These are phyloP conservation scores for Stichodactyla helianthus DNA, from an alignment of 64 coral and sea anemone genomes.

Conservation along the genomic window DNA sequence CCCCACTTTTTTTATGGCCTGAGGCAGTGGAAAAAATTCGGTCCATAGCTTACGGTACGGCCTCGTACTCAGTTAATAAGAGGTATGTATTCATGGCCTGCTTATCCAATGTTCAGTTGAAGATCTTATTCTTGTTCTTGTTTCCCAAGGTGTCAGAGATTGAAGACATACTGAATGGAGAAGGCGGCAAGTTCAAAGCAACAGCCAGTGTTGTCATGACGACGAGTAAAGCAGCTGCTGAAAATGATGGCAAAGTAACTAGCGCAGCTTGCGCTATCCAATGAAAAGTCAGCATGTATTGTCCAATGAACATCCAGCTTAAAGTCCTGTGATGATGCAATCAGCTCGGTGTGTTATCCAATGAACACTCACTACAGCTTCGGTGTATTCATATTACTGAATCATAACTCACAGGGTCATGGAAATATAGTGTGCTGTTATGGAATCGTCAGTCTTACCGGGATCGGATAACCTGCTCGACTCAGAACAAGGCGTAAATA, in stretches of 20 bases:
- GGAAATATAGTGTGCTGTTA: too few relatives aligned
- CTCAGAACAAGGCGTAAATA: too few relatives aligned
- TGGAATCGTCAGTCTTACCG: too few relatives aligned
- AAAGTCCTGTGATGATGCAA: background rate
- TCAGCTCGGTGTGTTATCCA: background rate
- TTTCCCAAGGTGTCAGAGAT: conserved; percentile 39
- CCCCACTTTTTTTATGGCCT: too few relatives aligned
- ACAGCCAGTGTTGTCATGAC: conserved; percentile 59
- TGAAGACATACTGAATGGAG: conserved; percentile 68
- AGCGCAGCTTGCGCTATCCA: conserved; percentile 56
- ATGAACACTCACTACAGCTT: background rate
- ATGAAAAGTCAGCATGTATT: background rate
- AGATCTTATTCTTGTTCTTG: background rate
- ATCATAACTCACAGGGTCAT: too few relatives aligned
- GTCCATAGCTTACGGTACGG: too few relatives aligned
- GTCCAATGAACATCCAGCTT: background rate
- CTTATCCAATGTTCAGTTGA: too few relatives aligned
- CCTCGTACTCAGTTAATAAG: too few relatives aligned
- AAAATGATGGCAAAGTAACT: conserved; percentile 37
- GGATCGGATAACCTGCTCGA: too few relatives aligned
- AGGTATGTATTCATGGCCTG: background rate
- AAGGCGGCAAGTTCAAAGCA: conserved; percentile 77
- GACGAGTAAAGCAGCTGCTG: conserved; percentile 42
- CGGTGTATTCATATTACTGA: too few relatives aligned
- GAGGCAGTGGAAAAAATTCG: too few relatives aligned